Conservation (phyloP, 35 echinoderm and acorn worm species). For the Eucidaris tribuloides region DNA sequence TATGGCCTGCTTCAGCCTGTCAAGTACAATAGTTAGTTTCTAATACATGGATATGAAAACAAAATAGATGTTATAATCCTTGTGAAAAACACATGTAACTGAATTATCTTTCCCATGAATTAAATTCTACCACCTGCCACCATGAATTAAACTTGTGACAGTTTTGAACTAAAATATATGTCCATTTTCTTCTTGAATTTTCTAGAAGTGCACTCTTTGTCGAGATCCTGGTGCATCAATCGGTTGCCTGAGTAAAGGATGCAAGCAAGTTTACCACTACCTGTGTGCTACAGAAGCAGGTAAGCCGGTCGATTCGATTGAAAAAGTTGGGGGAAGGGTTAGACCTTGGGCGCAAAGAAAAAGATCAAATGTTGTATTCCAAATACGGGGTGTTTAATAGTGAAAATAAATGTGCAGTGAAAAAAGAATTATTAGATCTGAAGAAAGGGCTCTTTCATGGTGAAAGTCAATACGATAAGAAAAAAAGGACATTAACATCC, state of each 20-base stretch:
- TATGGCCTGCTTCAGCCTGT: too few species aligned
- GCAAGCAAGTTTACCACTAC: slow-evolving; percentile 85
- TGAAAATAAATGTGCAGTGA: too few species aligned
- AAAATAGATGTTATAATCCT: too few species aligned
- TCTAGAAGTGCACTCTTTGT: slow-evolving; percentile 67
- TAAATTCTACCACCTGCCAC: neutral
- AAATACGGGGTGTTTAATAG: too few species aligned
- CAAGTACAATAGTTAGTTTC: too few species aligned
- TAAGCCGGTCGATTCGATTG: slow-evolving; percentile 21
- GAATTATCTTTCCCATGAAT: too few species aligned
- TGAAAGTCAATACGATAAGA: too few species aligned
- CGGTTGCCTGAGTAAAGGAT: slow-evolving; percentile 79
- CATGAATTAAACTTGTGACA: neutral
- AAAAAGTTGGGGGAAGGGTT: neutral
- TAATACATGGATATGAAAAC: too few species aligned
- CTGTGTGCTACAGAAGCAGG: slow-evolving; percentile 79
- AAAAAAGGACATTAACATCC: too few species aligned
- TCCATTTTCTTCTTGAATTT: neutral
- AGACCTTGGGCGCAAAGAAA: neutral
- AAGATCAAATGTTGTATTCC: neutral
- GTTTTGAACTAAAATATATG: neutral
- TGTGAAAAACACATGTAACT: too few species aligned
- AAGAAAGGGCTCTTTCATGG: too few species aligned
- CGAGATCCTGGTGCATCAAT: slow-evolving; percentile 71
- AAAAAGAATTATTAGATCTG: too few species aligned